A percentile compares a stretch with the other conserved stretches of the same genome.
Conservation (phyloP, 1,140 invertebrate species). For the Procambarus clarkii region DNA sequence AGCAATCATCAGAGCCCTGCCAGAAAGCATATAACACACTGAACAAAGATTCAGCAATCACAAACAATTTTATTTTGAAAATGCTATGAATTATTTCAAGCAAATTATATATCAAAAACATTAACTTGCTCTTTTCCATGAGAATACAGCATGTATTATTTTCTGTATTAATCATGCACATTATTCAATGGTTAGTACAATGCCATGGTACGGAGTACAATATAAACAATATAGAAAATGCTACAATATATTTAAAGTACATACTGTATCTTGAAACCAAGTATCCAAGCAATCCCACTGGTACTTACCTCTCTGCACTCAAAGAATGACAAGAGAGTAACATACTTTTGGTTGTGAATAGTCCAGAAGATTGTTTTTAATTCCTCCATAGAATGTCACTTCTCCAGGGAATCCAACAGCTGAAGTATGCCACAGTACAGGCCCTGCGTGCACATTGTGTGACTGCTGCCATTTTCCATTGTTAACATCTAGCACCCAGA, state of each 20-base stretch:
- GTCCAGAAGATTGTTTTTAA: conserved; percentile 57
- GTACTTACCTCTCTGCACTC: not conserved
- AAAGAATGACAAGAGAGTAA: not conserved
- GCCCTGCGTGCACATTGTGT: conserved; percentile 16
- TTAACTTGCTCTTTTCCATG: not conserved
- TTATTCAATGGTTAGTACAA: not conserved
- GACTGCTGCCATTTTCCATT: conserved; percentile 36
- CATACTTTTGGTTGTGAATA: conserved; percentile 52
- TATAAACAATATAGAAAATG: not conserved
- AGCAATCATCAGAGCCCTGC: too few relatives aligned
- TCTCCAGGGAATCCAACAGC: conserved; percentile 53
- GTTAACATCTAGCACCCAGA: conserved; percentile 54
- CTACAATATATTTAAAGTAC: too few relatives aligned
- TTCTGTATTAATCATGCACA: not conserved
- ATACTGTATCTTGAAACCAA: not conserved
- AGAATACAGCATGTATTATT: not conserved
- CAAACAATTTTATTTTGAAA: too few relatives aligned
- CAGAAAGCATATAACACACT: too few relatives aligned
- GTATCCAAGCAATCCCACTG: not conserved
- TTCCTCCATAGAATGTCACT: conserved; percentile 55
- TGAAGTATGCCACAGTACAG: conserved; percentile 54
- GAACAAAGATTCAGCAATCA: too few relatives aligned
- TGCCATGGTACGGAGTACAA: not conserved
- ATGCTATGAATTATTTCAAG: too few relatives aligned
- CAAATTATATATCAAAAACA: too few relatives aligned